These are phyloP conservation scores for Dione vanillae DNA, from an alignment of 2,888 invertebrate genomes.

Conservation along the genomic window DNA sequence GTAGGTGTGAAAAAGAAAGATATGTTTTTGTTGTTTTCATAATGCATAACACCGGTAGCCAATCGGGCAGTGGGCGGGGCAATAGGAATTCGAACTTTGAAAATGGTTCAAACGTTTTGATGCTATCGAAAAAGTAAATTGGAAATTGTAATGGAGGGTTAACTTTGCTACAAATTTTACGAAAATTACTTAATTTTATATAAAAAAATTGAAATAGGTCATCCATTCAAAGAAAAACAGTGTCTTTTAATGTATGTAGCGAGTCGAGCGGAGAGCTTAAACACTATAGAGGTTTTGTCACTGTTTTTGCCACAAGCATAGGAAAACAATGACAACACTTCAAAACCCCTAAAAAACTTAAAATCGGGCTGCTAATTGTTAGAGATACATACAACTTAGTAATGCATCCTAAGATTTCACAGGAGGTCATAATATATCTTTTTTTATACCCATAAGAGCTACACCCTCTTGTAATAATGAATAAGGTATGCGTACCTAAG, in stretches of 20 bases:
- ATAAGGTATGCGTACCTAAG: no score
- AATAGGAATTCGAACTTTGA: conserved; percentile 57
- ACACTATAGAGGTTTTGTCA: neutral
- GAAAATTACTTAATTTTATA: conserved; percentile 15
- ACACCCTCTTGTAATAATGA: no score
- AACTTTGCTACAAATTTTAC: conserved; percentile 32
- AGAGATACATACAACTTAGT: no score
- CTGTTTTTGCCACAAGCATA: neutral
- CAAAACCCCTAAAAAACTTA: no score
- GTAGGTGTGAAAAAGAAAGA: conserved; percentile 61
- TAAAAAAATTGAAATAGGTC: neutral
- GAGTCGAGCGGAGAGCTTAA: neutral
- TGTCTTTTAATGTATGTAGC: neutral
- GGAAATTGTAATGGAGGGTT: conserved; percentile 43
- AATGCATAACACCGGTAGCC: conserved; percentile 69
- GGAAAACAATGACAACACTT: neutral
- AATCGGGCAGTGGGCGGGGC: conserved; percentile 72
- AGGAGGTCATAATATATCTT: no score
- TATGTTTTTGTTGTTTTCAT: conserved; percentile 57
- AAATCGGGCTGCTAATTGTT: no score
- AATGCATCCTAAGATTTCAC: no score
- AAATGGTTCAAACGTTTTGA: conserved; percentile 57
- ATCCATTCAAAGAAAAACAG: neutral
- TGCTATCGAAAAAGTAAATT: conserved; percentile 48
- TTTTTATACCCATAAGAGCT: no score